These are phyloP conservation scores for Bujurquina vittata DNA, from an alignment of 2,113 vertebrate species.

Conservation along the genomic window DNA sequence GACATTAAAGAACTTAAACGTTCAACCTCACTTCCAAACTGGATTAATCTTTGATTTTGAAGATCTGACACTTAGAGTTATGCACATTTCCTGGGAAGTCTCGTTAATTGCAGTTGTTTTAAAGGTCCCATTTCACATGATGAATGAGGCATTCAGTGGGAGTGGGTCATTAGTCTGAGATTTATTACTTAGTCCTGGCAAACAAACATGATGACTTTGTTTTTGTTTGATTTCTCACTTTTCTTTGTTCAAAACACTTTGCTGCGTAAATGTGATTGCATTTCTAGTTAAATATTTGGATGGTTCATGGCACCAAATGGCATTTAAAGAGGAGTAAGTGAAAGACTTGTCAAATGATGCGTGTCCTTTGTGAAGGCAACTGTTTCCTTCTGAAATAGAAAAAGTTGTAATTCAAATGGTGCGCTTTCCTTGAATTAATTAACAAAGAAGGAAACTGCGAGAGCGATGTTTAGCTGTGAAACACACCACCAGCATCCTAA, in stretches of 20 bases:
- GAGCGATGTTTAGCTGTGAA: background rate
- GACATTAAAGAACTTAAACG: background rate
- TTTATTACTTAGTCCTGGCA: background rate
- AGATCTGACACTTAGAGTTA: background rate
- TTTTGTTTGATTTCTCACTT: background rate
- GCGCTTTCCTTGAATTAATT: background rate
- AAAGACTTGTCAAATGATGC: background rate
- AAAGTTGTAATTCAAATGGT: too few species aligned
- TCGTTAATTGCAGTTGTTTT: background rate
- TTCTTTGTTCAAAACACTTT: slow-evolving; percentile 2
- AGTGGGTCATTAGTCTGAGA: slow-evolving; percentile 3
- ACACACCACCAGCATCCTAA: background rate
- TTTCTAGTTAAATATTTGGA: slow-evolving; percentile 20
- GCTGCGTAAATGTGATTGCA: background rate
- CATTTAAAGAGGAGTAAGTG: background rate
- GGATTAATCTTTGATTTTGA: background rate
- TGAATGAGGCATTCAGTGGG: slow-evolving; percentile 1
- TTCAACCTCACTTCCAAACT: background rate
- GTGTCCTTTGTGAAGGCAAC: background rate
- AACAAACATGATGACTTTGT: background rate
- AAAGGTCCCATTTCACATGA: background rate
- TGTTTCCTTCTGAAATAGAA: background rate
- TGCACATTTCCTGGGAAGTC: background rate
- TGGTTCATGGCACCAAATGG: background rate
- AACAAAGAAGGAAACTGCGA: background rate